phyloP scores from a whole-genome alignment of 2,797 vertebrate species.

The Anabacerthia variegaticeps region DNA sequence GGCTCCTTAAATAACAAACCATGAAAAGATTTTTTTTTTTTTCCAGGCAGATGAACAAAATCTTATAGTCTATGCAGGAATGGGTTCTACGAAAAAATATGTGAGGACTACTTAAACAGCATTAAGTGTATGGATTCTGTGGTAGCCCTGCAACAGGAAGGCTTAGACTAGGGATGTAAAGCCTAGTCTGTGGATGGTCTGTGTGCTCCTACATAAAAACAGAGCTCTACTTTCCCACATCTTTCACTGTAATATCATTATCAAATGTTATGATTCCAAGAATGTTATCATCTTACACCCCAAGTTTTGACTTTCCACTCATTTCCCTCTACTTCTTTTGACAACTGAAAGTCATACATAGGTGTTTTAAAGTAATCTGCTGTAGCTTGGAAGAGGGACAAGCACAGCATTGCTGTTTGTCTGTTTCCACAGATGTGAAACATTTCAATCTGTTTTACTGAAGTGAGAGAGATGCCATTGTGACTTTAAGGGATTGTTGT shows the following conservation, averaged over 20 bases:
- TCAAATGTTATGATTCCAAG: neutral
- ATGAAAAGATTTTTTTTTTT: neutral
- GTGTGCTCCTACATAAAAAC: neutral
- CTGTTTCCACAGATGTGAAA: neutral
- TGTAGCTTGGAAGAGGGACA: neutral
- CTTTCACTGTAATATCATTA: neutral
- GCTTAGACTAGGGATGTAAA: neutral
- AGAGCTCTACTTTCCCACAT: neutral
- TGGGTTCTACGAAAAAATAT: neutral
- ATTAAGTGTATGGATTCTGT: neutral
- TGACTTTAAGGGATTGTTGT: neutral
- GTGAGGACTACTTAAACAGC: neutral
- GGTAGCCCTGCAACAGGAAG: neutral
- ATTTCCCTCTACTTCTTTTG: neutral
- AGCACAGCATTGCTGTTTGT: neutral
- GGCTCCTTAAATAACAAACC: neutral
- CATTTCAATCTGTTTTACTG: neutral
- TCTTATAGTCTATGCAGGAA: neutral
- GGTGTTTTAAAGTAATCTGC: neutral
- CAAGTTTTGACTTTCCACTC: neutral
- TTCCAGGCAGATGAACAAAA: neutral
- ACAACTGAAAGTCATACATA: neutral
- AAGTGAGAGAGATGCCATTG: fast-evolving
- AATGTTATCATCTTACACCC: neutral
- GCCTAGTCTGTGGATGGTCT: neutral